A percentile compares a stretch with the other conserved stretches of the same genome.
Evolutionary conservation across 2,888 invertebrate genomes (phyloP).

Genomic region (Lasioglossum figueresi): DNA sequence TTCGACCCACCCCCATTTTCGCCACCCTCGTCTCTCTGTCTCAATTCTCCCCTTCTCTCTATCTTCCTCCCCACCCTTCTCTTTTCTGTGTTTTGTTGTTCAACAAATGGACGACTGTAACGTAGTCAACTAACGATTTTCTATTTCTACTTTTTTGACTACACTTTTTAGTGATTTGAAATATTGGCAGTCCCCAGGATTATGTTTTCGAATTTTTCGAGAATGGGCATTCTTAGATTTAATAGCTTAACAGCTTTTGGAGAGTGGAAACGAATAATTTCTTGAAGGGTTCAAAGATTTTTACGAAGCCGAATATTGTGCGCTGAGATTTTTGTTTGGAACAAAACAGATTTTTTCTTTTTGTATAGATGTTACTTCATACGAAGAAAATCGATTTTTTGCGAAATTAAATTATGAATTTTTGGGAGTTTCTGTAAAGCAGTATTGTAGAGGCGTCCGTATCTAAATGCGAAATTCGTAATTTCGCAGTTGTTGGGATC

Average conservation of each 20-base stretch:
- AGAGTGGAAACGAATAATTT: too few species aligned
- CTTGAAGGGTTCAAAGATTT: too few species aligned
- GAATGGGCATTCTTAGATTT: not conserved
- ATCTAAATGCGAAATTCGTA: not conserved
- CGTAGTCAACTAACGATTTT: not conserved
- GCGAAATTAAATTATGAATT: too few species aligned
- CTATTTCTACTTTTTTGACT: not conserved
- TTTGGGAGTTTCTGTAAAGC: too few species aligned
- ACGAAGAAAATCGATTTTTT: too few species aligned
- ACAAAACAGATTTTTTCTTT: too few species aligned
- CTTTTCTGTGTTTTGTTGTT: not conserved
- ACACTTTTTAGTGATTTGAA: not conserved
- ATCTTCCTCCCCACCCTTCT: not conserved
- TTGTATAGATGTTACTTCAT: too few species aligned
- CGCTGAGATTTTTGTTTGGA: too few species aligned
- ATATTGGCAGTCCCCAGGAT: not conserved
- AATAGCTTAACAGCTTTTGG: too few species aligned
- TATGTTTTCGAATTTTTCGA: not conserved
- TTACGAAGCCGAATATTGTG: too few species aligned
- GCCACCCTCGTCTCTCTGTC: conserved; percentile 10
- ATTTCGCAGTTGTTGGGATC: not conserved
- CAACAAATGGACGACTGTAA: not conserved
- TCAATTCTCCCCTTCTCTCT: not conserved
- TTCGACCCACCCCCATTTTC: conserved; percentile 1
- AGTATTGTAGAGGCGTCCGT: too few species aligned